Conservation (phyloP, 2,888 invertebrate species). For the Rotaria sp. region DNA sequence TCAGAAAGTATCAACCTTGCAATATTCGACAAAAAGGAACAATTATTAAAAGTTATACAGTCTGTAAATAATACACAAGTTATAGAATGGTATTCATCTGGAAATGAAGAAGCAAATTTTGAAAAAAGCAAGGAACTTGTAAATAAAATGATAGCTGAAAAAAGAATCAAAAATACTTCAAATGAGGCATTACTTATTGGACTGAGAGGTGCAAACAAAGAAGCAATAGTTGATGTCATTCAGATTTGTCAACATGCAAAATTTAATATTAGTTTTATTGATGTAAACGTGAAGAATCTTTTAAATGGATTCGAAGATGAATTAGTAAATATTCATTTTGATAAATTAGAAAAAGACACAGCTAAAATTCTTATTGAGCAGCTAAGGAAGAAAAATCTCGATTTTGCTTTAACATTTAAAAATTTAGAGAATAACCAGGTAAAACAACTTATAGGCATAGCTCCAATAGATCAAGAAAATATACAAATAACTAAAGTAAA, state of each 20-base stretch:
- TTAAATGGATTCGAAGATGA: background rate
- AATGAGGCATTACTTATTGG: too few species aligned
- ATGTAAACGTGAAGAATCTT: background rate
- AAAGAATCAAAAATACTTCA: too few species aligned
- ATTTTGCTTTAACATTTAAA: slow-evolving; percentile 31
- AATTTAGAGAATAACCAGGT: slow-evolving; percentile 20
- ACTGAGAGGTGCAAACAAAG: too few species aligned
- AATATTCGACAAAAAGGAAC: too few species aligned
- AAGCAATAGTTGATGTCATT: too few species aligned
- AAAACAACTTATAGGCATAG: background rate
- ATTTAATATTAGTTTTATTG: background rate
- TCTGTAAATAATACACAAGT: too few species aligned
- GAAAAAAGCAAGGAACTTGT: too few species aligned
- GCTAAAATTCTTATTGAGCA: slow-evolving; percentile 22
- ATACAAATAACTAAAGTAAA: slow-evolving; percentile 37
- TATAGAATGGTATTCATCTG: too few species aligned
- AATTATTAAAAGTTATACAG: too few species aligned
- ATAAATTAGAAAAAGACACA: background rate
- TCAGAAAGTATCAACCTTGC: too few species aligned
- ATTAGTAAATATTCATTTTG: slow-evolving; percentile 18
- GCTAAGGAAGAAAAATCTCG: slow-evolving; percentile 31
- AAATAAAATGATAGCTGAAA: too few species aligned
- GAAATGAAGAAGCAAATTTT: too few species aligned
- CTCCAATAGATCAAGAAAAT: slow-evolving; percentile 35
- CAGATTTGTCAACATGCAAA: background rate